These are phyloP conservation scores for Oxyscelio sp. DNA, from an alignment of 2,888 invertebrate species.

Conservation along the genomic window DNA sequence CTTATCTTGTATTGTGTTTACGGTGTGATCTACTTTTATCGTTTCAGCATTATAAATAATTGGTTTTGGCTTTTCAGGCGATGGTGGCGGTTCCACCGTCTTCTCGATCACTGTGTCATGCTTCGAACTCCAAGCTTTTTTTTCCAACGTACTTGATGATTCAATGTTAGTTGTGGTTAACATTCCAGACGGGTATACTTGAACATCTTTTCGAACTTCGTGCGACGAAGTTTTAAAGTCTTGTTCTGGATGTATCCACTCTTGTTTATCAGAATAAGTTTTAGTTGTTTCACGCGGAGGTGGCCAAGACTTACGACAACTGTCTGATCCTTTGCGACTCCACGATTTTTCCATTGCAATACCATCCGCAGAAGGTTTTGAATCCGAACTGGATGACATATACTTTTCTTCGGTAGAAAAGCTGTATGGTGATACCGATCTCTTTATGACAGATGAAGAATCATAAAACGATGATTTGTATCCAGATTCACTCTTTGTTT, in stretches of 20 bases:
- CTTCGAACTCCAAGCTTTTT: slow-evolving; percentile 84
- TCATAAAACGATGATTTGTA: slow-evolving; percentile 61
- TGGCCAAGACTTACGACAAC: slow-evolving; percentile 89
- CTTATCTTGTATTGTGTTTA: slow-evolving; percentile 86
- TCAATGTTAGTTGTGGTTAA: slow-evolving; percentile 85
- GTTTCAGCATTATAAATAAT: slow-evolving; percentile 88
- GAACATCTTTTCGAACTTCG: slow-evolving; percentile 83
- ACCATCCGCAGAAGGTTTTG: slow-evolving; percentile 91
- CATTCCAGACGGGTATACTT: slow-evolving; percentile 83
- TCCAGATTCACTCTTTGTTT: slow-evolving; percentile 62
- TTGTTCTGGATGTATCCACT: slow-evolving; percentile 84
- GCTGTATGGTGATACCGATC: slow-evolving; percentile 46
- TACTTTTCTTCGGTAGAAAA: slow-evolving; percentile 59
- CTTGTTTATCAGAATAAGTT: slow-evolving; percentile 81
- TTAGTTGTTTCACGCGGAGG: slow-evolving; percentile 84
- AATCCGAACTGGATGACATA: slow-evolving; percentile 84
- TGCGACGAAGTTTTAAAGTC: slow-evolving; percentile 84
- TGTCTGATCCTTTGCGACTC: slow-evolving; percentile 89
- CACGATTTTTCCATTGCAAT: slow-evolving; percentile 92
- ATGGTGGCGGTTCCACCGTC: slow-evolving; percentile 76
- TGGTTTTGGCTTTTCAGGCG: slow-evolving; percentile 81
- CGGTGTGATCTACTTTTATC: slow-evolving; percentile 87
- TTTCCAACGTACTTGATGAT: slow-evolving; percentile 84
- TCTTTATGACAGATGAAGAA: slow-evolving; percentile 46
- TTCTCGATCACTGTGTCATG: slow-evolving; percentile 81